These are phyloP conservation scores for Babyrousa celebensis DNA, from an alignment of 2,797 vertebrate genomes.

Conservation along the genomic window DNA sequence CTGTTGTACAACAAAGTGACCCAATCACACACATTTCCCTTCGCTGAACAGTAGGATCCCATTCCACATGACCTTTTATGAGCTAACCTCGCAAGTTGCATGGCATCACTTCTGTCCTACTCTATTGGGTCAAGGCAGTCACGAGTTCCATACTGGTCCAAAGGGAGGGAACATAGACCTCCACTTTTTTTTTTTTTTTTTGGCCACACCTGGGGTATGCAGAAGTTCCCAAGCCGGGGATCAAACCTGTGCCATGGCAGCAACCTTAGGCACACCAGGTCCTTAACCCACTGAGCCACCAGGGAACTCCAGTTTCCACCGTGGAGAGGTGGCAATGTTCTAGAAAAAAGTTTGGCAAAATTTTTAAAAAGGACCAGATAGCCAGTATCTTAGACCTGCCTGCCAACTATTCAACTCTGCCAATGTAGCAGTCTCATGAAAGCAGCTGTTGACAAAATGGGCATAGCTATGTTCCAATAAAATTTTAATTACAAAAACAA, in stretches of 20 bases:
- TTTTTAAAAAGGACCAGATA: neutral
- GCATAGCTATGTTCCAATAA: neutral
- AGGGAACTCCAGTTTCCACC: neutral
- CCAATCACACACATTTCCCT: too few relatives aligned
- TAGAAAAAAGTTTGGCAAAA: neutral
- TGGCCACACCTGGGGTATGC: too few relatives aligned
- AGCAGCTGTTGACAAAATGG: neutral
- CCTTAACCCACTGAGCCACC: too few relatives aligned
- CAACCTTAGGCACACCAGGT: too few relatives aligned
- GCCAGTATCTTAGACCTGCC: neutral
- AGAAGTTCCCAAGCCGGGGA: too few relatives aligned
- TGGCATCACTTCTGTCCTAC: neutral
- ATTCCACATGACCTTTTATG: neutral
- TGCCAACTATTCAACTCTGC: neutral
- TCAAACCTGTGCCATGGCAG: too few relatives aligned
- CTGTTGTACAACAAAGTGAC: too few relatives aligned
- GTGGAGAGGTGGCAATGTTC: neutral
- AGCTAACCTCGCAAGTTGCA: neutral
- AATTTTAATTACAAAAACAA: neutral
- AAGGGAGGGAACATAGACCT: neutral
- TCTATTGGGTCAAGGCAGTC: neutral
- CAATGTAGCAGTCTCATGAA: accelerated
- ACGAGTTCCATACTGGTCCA: neutral
- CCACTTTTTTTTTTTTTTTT: too few relatives aligned
- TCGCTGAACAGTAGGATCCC: too few relatives aligned